Evolutionary conservation across 2,113 vertebrate genomes (phyloP).

Genomic region (Piprites chloris): DNA sequence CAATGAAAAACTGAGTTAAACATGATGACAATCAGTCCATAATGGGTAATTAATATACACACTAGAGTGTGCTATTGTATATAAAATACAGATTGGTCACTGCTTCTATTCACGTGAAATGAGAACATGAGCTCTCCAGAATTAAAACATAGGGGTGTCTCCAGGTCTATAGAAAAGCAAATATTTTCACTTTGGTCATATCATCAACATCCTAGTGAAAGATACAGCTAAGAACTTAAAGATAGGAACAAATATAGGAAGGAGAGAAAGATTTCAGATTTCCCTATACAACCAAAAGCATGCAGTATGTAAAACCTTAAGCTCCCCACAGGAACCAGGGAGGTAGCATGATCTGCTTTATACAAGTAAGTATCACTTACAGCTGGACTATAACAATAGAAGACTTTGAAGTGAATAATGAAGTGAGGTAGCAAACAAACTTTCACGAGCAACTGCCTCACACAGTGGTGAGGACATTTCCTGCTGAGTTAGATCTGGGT

Average conservation of each 20-base stretch:
- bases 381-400: not conserved
- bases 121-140: not conserved
- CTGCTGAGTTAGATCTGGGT: not conserved
- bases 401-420: not conserved
- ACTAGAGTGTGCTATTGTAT: slow-evolving; percentile 51
- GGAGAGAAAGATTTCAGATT: not conserved
- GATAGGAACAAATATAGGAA: not conserved
- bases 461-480: not conserved
- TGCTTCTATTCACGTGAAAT: not conserved
- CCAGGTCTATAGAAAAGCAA: not conserved
- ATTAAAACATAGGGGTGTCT: not conserved
- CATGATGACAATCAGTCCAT: not conserved
- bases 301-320: not conserved
- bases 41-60: slow-evolving; percentile 17
- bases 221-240: not conserved
- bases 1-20: not conserved
- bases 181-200: not conserved
- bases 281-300: not conserved
- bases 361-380: not conserved
- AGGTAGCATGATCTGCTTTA: not conserved
- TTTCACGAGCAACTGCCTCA: not conserved
- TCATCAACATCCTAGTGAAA: not conserved
- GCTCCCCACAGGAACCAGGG: not conserved
- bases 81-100: not conserved
- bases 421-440: not conserved